A percentile compares a stretch with the other conserved stretches of the same genome.
phyloP scores from a whole-genome alignment of 64 coral and sea anemone genomes.

The Trachythela sp. region DNA sequence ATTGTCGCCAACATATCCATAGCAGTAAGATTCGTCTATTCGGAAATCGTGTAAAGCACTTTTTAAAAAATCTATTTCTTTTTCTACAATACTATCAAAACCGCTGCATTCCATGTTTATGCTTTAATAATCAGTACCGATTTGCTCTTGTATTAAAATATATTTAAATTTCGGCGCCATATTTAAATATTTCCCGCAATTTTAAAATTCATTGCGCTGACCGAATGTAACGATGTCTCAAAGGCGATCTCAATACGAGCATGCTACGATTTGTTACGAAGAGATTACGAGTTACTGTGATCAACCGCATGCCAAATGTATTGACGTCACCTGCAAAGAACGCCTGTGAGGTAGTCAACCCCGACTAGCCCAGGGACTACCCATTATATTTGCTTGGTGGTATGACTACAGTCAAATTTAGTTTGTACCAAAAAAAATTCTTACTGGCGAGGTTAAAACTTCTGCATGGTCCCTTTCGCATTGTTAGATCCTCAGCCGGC shows the following conservation, averaged over 20 bases:
- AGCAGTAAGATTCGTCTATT: not conserved
- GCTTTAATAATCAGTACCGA: not conserved
- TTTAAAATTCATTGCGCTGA: not conserved
- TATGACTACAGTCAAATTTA: no score
- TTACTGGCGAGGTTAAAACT: no score
- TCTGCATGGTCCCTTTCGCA: no score
- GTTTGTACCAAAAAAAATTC: no score
- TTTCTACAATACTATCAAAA: not conserved
- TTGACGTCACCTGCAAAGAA: not conserved
- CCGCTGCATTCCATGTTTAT: not conserved
- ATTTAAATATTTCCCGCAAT: slow-evolving; percentile 1
- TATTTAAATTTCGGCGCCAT: not conserved
- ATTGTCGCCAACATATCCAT: not conserved
- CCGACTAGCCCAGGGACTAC: not conserved
- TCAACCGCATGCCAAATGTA: not conserved
- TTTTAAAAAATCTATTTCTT: not conserved
- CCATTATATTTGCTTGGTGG: no score
- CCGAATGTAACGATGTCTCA: not conserved
- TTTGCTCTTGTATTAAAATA: not conserved
- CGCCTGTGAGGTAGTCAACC: not conserved
- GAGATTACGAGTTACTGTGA: not conserved
- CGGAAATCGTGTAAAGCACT: not conserved
- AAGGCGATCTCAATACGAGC: not conserved
- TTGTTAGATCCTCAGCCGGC: no score
- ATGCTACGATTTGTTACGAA: not conserved